phyloP scores from a whole-genome alignment of 2,797 vertebrate genomes.

The Vultur gryphus region DNA sequence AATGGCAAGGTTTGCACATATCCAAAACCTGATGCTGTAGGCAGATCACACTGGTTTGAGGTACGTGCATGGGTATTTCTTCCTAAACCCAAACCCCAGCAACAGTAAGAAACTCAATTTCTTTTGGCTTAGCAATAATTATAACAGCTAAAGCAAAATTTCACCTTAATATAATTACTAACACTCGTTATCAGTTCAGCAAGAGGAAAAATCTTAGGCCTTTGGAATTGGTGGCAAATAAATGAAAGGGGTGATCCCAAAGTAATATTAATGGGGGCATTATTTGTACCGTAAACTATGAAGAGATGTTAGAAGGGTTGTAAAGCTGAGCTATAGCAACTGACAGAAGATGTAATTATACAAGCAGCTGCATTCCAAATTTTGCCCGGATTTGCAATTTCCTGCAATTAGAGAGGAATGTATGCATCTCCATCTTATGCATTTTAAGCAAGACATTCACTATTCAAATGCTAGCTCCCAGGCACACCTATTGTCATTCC shows the following conservation, averaged over 20 bases:
- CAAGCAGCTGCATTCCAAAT: conserved; percentile 56
- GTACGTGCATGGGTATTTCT: neutral
- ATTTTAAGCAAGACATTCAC: neutral
- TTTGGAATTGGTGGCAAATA: neutral
- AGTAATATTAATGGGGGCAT: neutral
- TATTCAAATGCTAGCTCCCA: neutral
- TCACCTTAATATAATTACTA: neutral
- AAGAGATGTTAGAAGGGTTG: conserved; percentile 8
- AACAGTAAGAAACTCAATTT: neutral
- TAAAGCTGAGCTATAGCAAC: conserved; percentile 48
- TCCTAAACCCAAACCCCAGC: neutral
- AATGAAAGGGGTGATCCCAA: neutral
- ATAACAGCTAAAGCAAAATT: neutral
- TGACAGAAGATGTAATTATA: conserved; percentile 53
- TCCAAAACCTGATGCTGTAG: neutral
- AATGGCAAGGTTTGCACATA: neutral
- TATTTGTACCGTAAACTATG: neutral
- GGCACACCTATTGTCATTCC: neutral
- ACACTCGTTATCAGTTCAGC: neutral
- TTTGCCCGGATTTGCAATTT: conserved; percentile 45
- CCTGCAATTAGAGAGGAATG: conserved; percentile 44
- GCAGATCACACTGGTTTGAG: neutral
- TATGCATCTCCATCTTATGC: neutral
- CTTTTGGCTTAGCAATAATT: neutral
- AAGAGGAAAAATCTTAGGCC: neutral